A percentile compares a stretch with the other conserved stretches of the same genome.
Conservation (phyloP, 2,113 vertebrate genomes). For the Mirza zaza region DNA sequence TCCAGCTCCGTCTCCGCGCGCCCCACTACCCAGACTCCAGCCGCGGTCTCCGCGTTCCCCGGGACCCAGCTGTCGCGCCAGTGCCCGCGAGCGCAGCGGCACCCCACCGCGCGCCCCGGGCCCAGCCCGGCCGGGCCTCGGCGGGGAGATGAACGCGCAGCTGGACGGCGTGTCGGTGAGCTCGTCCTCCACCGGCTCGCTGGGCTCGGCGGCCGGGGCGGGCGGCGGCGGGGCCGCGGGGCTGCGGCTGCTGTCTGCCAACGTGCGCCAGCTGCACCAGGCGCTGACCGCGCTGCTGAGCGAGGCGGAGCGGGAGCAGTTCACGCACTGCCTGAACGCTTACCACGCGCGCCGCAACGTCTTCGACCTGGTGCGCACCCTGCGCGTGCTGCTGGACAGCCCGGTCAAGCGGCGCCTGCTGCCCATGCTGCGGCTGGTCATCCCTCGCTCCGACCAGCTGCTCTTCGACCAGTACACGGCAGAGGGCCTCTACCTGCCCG, state of each 20-base stretch:
- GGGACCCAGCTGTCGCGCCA: not conserved
- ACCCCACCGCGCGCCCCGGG: not conserved
- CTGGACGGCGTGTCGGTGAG: conserved; percentile 92
- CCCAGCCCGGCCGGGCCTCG: not conserved
- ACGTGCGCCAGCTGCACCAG: conserved; percentile 95
- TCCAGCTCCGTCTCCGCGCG: not conserved
- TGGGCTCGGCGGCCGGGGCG: conserved; percentile 78
- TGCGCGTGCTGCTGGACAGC: conserved; percentile 93
- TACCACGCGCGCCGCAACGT: conserved; percentile 98
- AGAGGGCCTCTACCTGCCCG: conserved; percentile 92
- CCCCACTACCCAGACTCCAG: not conserved
- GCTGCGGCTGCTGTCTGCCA: conserved; percentile 92
- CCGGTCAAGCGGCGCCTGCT: conserved; percentile 94
- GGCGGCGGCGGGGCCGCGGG: conserved; percentile 74
- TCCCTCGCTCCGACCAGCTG: conserved; percentile 97
- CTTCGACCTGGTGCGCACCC: conserved; percentile 95
- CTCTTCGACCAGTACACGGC: conserved; percentile 98
- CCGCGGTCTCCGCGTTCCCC: not conserved
- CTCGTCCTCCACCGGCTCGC: conserved; percentile 91
- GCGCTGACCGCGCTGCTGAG: conserved; percentile 94
- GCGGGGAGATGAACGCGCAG: conserved; percentile 89
- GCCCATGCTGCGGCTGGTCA: conserved; percentile 95
- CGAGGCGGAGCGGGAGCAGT: conserved; percentile 95
- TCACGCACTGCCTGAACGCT: conserved; percentile 96
- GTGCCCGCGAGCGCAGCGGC: conserved; percentile 40